Evolutionary conservation across 2,797 vertebrate species (phyloP).

Genomic region (Rhynchotus rufescens): DNA sequence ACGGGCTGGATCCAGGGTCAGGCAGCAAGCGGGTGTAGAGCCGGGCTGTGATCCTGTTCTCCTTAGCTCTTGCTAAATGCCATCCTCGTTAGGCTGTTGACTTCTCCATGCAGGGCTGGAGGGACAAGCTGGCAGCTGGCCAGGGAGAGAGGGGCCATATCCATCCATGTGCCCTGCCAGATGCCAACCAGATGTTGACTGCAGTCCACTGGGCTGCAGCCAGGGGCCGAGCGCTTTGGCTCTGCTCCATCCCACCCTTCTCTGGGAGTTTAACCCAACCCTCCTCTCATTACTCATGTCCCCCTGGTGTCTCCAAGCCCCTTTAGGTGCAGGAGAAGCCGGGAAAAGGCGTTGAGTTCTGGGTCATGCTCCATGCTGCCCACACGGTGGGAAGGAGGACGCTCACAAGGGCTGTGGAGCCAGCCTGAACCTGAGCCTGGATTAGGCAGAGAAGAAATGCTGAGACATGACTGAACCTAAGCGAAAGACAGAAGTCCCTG

Average conservation of each 20-base stretch:
- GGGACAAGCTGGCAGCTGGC: not conserved
- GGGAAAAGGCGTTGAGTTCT: not conserved
- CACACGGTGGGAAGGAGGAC: not conserved
- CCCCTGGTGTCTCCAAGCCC: not conserved
- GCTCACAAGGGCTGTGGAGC: not conserved
- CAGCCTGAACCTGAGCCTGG: not conserved
- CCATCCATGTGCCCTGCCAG: not conserved
- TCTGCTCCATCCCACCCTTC: not conserved
- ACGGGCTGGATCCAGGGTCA: accelerated
- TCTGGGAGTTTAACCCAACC: not conserved
- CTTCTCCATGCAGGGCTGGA: not conserved
- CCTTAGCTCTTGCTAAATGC: not conserved
- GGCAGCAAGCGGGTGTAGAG: not conserved
- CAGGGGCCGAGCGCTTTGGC: not conserved
- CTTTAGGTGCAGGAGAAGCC: not conserved
- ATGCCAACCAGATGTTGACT: not conserved
- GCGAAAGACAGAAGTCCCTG: not conserved
- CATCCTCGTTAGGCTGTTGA: accelerated
- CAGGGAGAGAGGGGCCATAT: not conserved
- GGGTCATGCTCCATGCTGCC: no score
- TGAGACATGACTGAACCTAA: not conserved
- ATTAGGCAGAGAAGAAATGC: not conserved
- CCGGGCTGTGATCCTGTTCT: accelerated
- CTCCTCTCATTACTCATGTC: not conserved
- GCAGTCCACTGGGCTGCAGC: not conserved